Evolutionary conservation across 2,888 invertebrate species (phyloP).

Genomic region (Resseliella maxima): DNA sequence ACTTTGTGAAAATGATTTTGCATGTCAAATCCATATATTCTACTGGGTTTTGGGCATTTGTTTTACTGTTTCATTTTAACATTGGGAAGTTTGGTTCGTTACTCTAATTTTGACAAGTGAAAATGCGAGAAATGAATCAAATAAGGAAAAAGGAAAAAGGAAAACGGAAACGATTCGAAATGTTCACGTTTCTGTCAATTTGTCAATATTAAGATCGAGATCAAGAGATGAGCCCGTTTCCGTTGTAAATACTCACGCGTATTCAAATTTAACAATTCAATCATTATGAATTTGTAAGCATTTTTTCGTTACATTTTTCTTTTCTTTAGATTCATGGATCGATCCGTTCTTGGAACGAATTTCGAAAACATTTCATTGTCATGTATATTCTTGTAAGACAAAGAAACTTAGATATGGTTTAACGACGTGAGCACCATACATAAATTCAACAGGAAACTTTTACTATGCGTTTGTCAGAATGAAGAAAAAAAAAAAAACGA

Average conservation of each 20-base stretch:
- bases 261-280: no score
- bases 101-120: not conserved
- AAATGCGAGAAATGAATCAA: not conserved
- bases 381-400: not conserved
- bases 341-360: not conserved
- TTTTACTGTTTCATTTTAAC: no score
- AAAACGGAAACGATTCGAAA: not conserved
- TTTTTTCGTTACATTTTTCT: no score
- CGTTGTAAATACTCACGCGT: no score
- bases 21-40: conserved; percentile 22
- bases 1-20: not conserved
- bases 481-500: no score
- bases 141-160: not conserved
- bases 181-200: not conserved
- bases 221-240: no score
- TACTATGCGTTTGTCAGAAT: not conserved
- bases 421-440: conserved; percentile 9
- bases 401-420: conserved; percentile 37
- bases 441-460: not conserved
- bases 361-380: not conserved
- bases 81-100: not conserved
- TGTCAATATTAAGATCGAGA: not conserved
- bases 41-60: conserved; percentile 27
- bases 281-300: no score
- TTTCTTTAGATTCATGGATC: not conserved